Conservation (phyloP, 2,797 vertebrate species). For the Masticophis lateralis region DNA sequence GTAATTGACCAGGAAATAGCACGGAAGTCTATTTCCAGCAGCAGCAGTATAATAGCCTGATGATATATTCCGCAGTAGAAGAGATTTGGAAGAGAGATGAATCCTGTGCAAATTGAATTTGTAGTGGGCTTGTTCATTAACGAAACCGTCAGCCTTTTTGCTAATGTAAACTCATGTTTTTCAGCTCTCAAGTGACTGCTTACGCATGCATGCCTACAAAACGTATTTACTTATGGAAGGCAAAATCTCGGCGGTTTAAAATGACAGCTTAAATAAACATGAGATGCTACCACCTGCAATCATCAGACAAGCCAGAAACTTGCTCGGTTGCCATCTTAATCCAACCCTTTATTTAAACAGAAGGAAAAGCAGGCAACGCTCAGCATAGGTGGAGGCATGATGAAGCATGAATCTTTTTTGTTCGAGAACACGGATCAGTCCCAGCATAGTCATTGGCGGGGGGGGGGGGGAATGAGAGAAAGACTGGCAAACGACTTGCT, state of each 20-base stretch:
- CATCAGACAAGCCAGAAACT: neutral
- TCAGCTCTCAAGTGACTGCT: neutral
- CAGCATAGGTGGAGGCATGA: neutral
- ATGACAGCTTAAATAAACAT: slow-evolving; percentile 9
- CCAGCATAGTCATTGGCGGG: too few species aligned
- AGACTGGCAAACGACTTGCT: neutral
- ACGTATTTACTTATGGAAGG: neutral
- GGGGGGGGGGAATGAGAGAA: neutral
- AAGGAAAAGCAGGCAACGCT: neutral
- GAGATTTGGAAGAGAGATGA: neutral
- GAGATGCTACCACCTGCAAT: neutral
- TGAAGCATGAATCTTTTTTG: neutral
- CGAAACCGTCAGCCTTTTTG: neutral
- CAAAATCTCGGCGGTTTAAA: neutral
- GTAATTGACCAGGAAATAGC: neutral
- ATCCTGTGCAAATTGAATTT: neutral
- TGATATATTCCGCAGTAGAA: neutral
- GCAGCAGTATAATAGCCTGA: neutral
- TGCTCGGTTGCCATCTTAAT: neutral
- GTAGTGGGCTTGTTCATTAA: neutral
- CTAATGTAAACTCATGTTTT: neutral
- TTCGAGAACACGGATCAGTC: neutral
- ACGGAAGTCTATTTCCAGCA: neutral
- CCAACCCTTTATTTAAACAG: slow-evolving; percentile 15
- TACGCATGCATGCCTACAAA: neutral